Evolutionary conservation across 2,888 invertebrate genomes (phyloP).

Genomic region (Ormyrus nitidulus): DNA sequence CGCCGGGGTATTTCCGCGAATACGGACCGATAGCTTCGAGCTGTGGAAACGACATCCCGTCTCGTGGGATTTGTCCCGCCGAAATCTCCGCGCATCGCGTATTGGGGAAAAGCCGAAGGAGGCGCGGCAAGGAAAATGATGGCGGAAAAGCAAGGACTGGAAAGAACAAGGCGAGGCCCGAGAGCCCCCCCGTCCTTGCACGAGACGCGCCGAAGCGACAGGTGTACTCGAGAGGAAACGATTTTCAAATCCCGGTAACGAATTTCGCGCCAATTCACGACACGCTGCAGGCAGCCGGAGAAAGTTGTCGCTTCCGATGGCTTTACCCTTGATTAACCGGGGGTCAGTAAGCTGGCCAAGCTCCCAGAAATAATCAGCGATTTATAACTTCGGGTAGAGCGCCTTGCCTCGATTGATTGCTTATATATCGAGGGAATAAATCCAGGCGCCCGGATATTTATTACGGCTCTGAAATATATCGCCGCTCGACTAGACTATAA

Average conservation of each 20-base stretch:
- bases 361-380: no score
- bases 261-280: conserved; percentile 27
- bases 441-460: no score
- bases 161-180: neutral
- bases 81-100: conserved; percentile 43
- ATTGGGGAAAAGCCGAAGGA: neutral
- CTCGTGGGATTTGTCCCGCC: conserved; percentile 62
- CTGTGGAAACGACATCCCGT: conserved; percentile 64
- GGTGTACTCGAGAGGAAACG: conserved; percentile 37
- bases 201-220: conserved; percentile 24
- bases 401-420: no score
- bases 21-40: conserved; percentile 61
- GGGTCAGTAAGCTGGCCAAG: no score
- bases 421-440: no score
- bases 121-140: conserved; percentile 23
- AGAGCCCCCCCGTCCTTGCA: neutral
- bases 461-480: no score
- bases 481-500: no score
- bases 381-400: no score
- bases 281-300: neutral
- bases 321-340: no score
- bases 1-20: conserved; percentile 30
- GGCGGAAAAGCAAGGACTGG: neutral
- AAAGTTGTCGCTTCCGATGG: neutral
- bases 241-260: conserved; percentile 18